phyloP scores from a whole-genome alignment of 2,113 vertebrate species.

The Baryphthengus martii region DNA sequence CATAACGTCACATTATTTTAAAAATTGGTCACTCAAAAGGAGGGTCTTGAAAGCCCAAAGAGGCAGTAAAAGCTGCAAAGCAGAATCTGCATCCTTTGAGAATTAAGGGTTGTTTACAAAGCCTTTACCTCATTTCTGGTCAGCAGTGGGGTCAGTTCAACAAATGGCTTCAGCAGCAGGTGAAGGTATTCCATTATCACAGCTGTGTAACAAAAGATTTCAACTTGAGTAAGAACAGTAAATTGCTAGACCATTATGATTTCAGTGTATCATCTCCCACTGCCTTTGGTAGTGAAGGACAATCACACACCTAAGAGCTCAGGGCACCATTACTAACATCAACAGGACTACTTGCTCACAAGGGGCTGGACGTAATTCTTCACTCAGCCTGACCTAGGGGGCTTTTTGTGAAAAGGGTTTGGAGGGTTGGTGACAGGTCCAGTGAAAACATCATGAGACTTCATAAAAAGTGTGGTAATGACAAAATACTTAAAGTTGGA shows the following conservation, averaged over 20 bases:
- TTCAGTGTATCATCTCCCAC: not conserved
- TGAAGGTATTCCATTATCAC: constrained; percentile 84
- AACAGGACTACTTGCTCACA: not conserved
- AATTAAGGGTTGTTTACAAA: not conserved
- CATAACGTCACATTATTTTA: not conserved
- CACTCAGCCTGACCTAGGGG: not conserved
- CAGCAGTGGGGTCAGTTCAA: constrained; percentile 81
- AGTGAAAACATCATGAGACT: not conserved
- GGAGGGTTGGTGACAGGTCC: not conserved
- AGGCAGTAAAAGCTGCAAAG: not conserved
- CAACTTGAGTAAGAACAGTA: not conserved
- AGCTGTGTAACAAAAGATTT: constrained; percentile 71
- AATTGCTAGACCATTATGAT: not conserved
- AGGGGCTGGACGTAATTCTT: not conserved
- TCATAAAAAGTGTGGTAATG: not conserved
- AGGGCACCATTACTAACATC: not conserved
- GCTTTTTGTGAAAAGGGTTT: not conserved
- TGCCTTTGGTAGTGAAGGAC: not conserved
- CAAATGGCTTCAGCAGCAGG: constrained; percentile 76
- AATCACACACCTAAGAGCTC: not conserved
- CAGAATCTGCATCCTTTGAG: not conserved
- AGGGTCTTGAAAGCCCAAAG: not conserved
- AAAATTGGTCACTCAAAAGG: not conserved
- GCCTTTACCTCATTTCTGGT: constrained; percentile 88
- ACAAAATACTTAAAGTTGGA: not conserved